Conservation (phyloP, 2,797 vertebrate species). For the Buphagus erythrorhynchus region DNA sequence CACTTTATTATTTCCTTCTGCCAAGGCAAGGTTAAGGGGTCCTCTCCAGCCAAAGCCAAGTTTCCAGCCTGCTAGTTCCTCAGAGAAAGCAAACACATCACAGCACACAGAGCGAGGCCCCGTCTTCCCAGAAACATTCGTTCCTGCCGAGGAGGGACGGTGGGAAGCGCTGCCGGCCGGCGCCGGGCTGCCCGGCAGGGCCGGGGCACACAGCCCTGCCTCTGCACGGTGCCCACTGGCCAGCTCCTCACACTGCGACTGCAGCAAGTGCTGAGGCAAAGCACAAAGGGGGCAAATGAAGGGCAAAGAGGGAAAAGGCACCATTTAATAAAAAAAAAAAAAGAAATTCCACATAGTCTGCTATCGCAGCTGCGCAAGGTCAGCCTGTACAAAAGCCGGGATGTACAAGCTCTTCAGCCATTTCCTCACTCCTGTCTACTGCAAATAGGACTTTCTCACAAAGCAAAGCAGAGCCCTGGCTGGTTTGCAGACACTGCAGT, state of each 20-base stretch:
- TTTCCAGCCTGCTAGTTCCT: constrained; percentile 27
- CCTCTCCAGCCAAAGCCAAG: constrained; percentile 21
- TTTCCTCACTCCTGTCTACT: neutral
- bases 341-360: neutral
- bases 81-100: neutral
- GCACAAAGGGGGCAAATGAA: neutral
- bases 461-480: neutral
- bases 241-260: neutral
- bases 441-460: neutral
- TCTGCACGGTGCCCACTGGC: neutral
- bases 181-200: neutral
- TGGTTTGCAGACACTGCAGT: neutral
- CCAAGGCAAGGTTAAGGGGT: constrained; percentile 53
- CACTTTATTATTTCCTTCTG: constrained; percentile 58
- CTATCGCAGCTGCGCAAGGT: neutral
- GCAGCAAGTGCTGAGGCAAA: rapidly evolving
- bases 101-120: neutral
- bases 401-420: neutral
- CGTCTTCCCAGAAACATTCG: neutral
- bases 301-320: neutral
- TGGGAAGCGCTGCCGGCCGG: neutral
- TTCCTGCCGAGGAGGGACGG: neutral
- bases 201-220: neutral
- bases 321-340: neutral
- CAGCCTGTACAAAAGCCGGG: neutral